These are phyloP conservation scores for Sebastes reedi DNA, from an alignment of 2,797 vertebrate genomes.

Conservation along the genomic window DNA sequence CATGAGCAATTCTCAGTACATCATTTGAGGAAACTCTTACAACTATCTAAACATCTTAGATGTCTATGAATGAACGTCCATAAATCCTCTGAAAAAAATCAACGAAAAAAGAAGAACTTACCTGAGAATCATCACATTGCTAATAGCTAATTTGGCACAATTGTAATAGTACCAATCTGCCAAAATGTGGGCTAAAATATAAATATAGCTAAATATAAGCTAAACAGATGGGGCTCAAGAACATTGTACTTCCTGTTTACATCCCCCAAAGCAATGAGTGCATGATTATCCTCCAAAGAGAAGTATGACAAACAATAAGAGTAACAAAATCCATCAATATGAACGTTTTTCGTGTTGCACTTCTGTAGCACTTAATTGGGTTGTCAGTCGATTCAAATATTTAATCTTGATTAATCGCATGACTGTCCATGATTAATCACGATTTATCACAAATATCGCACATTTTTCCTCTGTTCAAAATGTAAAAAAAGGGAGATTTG, in stretches of 20 bases:
- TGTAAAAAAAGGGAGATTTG: too few species aligned
- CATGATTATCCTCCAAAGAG: not conserved
- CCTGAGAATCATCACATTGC: not conserved
- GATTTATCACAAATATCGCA: too few species aligned
- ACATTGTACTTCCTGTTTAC: not conserved
- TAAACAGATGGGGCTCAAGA: not conserved
- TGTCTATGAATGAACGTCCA: not conserved
- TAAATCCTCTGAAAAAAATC: not conserved
- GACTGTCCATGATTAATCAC: too few species aligned
- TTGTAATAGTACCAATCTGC: not conserved
- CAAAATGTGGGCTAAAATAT: not conserved
- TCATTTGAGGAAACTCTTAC: conserved; percentile 9
- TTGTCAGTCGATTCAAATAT: too few species aligned
- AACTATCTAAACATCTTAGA: not conserved
- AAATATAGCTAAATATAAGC: not conserved
- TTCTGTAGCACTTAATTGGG: too few species aligned
- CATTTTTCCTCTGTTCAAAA: too few species aligned
- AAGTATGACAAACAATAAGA: not conserved
- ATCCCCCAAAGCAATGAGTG: not conserved
- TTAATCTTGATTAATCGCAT: too few species aligned
- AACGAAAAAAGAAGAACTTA: not conserved
- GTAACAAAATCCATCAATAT: not conserved
- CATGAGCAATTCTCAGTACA: conserved; percentile 4
- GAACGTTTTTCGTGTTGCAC: too few species aligned
- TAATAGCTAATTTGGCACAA: not conserved